Percentiles rank a stretch among this genome's conserved stretches.
Conservation (phyloP, 2,797 vertebrate species). For the Hemitrygon akajei region DNA sequence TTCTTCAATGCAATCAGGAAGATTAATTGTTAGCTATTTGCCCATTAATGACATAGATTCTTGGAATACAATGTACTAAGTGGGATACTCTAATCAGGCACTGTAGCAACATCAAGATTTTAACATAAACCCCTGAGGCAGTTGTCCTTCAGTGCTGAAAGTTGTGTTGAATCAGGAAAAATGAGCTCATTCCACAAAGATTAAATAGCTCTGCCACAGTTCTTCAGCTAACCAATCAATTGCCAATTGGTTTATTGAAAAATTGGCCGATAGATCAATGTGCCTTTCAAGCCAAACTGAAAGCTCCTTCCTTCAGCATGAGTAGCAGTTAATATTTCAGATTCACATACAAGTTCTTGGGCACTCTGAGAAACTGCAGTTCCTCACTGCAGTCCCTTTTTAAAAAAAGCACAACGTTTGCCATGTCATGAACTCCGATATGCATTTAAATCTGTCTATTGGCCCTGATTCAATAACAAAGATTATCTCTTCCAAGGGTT, state of each 20-base stretch:
- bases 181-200: background rate
- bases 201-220: background rate
- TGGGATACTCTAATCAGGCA: background rate
- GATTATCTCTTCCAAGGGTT: background rate
- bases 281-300: background rate
- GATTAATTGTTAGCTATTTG: background rate
- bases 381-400: background rate
- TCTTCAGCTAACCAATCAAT: constrained; percentile 11
- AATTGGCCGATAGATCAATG: background rate
- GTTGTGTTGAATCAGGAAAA: background rate
- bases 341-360: background rate
- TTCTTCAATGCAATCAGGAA: constrained; percentile 22
- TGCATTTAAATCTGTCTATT: no score
- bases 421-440: background rate
- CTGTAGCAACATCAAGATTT: background rate
- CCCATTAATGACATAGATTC: background rate
- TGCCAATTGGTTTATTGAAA: background rate
- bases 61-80: background rate
- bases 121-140: background rate
- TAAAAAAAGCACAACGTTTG: background rate
- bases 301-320: background rate
- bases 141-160: background rate
- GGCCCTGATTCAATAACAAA: no score
- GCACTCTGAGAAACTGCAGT: background rate
- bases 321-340: background rate